Conservation (phyloP, 2,113 vertebrate genomes). For the Pygoscelis antarcticus region DNA sequence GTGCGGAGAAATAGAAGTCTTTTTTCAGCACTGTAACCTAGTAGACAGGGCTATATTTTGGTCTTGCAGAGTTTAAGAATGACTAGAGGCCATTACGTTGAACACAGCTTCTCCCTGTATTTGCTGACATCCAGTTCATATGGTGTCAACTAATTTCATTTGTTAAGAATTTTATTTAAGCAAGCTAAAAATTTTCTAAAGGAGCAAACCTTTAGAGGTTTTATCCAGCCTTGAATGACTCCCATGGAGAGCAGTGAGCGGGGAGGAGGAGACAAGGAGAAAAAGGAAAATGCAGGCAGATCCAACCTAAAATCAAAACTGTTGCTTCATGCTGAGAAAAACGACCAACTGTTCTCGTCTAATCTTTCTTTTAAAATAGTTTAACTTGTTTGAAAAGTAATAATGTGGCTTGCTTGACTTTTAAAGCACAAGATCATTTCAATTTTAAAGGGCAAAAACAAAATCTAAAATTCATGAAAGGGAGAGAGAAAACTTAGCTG, state of each 20-base stretch:
- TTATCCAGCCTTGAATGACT: not conserved
- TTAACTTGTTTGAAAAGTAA: constrained; percentile 10
- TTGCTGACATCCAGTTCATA: not conserved
- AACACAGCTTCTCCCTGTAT: not conserved
- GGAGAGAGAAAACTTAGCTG: not conserved
- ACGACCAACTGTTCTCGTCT: not conserved
- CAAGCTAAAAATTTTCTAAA: not conserved
- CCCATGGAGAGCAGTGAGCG: not conserved
- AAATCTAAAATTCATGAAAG: constrained; percentile 27
- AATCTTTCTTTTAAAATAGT: not conserved
- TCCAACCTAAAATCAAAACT: not conserved
- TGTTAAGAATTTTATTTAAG: constrained; percentile 1
- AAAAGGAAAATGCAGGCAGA: not conserved
- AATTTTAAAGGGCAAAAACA: constrained; percentile 24
- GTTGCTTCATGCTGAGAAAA: not conserved
- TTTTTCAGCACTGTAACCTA: not conserved
- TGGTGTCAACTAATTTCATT: not conserved
- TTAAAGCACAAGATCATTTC: constrained; percentile 12
- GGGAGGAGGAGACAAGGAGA: not conserved
- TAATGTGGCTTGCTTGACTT: not conserved
- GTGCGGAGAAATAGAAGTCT: not conserved
- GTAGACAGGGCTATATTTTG: constrained; percentile 3
- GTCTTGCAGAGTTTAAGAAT: not conserved
- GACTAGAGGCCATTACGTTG: not conserved
- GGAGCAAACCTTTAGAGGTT: not conserved